Evolutionary conservation across 2,797 vertebrate species (phyloP).

Genomic region (Chaunax sp.): DNA sequence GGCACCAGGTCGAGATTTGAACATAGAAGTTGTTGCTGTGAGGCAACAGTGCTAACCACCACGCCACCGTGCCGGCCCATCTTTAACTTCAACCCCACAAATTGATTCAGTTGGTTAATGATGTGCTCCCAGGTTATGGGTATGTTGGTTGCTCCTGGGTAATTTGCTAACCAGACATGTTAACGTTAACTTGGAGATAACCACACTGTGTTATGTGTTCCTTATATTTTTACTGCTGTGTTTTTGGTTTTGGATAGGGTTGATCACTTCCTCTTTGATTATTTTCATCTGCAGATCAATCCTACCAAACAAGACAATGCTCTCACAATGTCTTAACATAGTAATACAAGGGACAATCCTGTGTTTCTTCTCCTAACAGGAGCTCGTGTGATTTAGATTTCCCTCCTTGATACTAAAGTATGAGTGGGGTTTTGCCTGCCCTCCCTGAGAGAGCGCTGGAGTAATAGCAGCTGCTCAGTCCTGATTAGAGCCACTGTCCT

Average conservation of each 20-base stretch:
- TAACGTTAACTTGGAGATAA: no score
- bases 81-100: no score
- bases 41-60: no score
- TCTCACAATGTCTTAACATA: conserved; percentile 20
- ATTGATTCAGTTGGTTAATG: no score
- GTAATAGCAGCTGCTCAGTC: conserved; percentile 81
- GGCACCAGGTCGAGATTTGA: no score
- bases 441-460: conserved; percentile 68
- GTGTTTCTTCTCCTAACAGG: conserved; percentile 36
- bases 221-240: neutral
- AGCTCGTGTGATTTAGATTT: conserved; percentile 54
- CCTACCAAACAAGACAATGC: conserved; percentile 17
- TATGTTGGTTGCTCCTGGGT: no score
- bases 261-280: conserved; percentile 12
- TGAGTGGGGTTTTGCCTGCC: conserved; percentile 62
- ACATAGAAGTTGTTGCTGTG: no score
- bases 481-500: conserved; percentile 77
- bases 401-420: conserved; percentile 65
- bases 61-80: no score
- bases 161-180: no score
- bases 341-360: conserved; percentile 23
- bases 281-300: conserved; percentile 30
- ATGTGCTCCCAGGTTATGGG: no score
- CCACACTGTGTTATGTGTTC: no score
- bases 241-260: neutral